phyloP scores from a whole-genome alignment of 2,888 invertebrate species.

The Melanchra persicariae region DNA sequence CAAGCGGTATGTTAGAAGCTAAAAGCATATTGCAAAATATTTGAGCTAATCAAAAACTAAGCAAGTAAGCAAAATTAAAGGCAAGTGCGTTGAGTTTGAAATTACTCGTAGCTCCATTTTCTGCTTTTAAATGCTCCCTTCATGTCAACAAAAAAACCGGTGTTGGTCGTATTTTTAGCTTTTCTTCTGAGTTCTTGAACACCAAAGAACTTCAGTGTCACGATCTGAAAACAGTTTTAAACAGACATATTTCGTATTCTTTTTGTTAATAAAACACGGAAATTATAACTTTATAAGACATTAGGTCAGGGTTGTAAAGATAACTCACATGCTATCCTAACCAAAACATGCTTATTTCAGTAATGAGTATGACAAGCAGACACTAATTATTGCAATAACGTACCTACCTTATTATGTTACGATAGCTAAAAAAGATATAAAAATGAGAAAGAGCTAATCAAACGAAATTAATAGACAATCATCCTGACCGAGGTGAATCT shows the following conservation, averaged over 20 bases:
- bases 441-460: not conserved
- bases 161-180: not conserved
- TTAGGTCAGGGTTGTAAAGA: not conserved
- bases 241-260: not conserved
- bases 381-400: not conserved
- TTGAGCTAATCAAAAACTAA: constrained; percentile 8
- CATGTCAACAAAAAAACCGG: not conserved
- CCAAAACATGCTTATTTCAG: constrained; percentile 7
- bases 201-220: not conserved
- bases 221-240: constrained; percentile 10
- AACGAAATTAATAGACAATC: not conserved
- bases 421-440: no score
- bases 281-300: not conserved
- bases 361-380: not conserved
- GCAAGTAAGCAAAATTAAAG: not conserved
- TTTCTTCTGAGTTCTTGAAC: not conserved
- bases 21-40: constrained; percentile 2
- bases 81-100: not conserved
- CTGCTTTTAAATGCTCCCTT: not conserved
- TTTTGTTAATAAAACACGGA: not conserved
- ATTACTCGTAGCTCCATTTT: not conserved
- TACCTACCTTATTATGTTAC: no score
- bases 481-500: not conserved
- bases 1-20: constrained; percentile 13
- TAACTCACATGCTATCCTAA: not conserved